A percentile compares a stretch with the other conserved stretches of the same genome.
Conservation (phyloP, 2,888 invertebrate genomes). For the Melinaea marsaeus region DNA sequence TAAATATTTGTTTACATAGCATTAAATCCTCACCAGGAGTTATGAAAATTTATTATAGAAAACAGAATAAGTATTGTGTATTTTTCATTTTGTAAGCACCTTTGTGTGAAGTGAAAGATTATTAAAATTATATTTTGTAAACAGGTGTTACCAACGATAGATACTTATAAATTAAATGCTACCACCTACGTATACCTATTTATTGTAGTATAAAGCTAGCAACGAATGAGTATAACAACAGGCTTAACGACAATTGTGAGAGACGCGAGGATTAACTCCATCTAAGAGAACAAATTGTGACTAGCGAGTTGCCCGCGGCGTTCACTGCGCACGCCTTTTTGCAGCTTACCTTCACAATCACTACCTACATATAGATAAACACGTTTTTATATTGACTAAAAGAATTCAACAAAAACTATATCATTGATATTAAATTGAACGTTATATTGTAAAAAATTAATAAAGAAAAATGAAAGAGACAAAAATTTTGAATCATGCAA, state of each 20-base stretch:
- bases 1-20: too few species aligned
- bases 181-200: constrained; percentile 18
- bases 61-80: too few species aligned
- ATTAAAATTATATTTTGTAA: too few species aligned
- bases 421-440: constrained; percentile 4
- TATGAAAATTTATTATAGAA: too few species aligned
- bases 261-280: constrained; percentile 52
- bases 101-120: too few species aligned
- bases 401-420: constrained; percentile 11
- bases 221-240: constrained; percentile 22
- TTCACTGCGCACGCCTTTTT: constrained; percentile 62
- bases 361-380: constrained; percentile 21
- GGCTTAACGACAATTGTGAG: constrained; percentile 51
- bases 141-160: too few species aligned
- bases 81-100: too few species aligned
- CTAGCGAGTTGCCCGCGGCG: constrained; percentile 61
- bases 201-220: constrained; percentile 12
- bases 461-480: neutral
- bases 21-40: too few species aligned
- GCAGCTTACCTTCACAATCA: constrained; percentile 48
- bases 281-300: constrained; percentile 70
- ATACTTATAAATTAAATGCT: neutral
- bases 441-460: constrained; percentile 3
- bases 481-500: neutral
- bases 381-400: constrained; percentile 25